phyloP scores from a whole-genome alignment of 1,140 invertebrate genomes.

The Microplitis mediator region DNA sequence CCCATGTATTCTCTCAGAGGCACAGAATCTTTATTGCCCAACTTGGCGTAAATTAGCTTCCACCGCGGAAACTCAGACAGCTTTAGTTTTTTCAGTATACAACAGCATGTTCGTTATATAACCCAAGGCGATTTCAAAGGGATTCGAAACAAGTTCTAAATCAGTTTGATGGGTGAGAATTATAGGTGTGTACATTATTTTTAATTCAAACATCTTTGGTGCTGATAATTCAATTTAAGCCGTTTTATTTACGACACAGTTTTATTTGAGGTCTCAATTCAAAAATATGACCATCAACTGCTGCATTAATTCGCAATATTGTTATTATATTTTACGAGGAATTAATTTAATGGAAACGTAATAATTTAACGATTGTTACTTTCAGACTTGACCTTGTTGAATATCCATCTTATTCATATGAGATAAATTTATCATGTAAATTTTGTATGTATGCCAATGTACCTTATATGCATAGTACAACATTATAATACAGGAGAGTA shows the following conservation, averaged over 20 bases:
- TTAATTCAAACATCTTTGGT: not conserved
- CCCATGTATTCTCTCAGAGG: conserved; percentile 54
- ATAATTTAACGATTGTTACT: too few relatives aligned
- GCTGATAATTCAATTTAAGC: conserved; percentile 7
- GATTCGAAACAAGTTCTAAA: not conserved
- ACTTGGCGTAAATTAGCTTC: conserved; percentile 59
- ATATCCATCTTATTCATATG: too few relatives aligned
- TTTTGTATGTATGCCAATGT: too few relatives aligned
- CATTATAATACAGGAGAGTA: not conserved
- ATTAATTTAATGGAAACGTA: too few relatives aligned
- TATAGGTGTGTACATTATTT: conserved; percentile 10
- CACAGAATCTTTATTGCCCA: conserved; percentile 56
- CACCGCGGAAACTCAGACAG: conserved; percentile 40
- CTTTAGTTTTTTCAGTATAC: conserved; percentile 9
- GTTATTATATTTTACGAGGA: too few relatives aligned
- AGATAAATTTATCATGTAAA: too few relatives aligned
- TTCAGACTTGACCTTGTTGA: too few relatives aligned
- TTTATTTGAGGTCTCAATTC: conserved; percentile 5
- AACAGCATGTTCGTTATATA: not conserved
- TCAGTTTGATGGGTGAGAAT: conserved; percentile 5
- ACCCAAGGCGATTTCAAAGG: conserved; percentile 4
- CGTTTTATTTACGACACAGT: not conserved
- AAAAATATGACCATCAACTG: not conserved
- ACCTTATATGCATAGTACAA: not conserved
- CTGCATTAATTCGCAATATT: too few relatives aligned